phyloP scores from a whole-genome alignment of 2,113 vertebrate genomes.

The Condylura cristata region DNA sequence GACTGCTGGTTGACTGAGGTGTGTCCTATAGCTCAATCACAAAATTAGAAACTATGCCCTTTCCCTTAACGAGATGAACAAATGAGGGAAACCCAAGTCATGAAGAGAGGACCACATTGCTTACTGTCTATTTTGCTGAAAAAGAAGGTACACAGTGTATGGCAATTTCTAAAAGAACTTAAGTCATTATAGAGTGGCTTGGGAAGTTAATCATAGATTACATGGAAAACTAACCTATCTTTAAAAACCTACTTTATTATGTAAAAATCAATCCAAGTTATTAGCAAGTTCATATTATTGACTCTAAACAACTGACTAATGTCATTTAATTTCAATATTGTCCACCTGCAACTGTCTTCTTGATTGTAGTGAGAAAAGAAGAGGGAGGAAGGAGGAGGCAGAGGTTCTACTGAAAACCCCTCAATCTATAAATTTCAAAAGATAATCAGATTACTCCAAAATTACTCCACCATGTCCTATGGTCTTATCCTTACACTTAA shows the following conservation, averaged over 20 bases:
- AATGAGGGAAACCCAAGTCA: not conserved
- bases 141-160: not conserved
- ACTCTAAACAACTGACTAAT: not conserved
- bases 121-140: not conserved
- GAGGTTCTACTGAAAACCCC: not conserved
- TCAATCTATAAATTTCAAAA: not conserved
- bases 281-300: not conserved
- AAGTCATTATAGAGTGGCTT: not conserved
- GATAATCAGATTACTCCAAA: not conserved
- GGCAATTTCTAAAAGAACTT: not conserved
- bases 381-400: not conserved
- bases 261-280: not conserved
- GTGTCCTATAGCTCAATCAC: not conserved
- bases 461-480: not conserved
- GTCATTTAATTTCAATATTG: not conserved
- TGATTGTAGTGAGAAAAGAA: not conserved
- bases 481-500: constrained; percentile 7
- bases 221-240: not conserved
- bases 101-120: not conserved
- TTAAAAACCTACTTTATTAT: not conserved
- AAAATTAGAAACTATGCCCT: accelerated
- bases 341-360: not conserved
- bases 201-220: not conserved
- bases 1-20: not conserved
- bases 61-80: not conserved